Percentiles rank a stretch among this genome's conserved stretches.
These are phyloP conservation scores for Drosophila willistoni DNA, from an alignment of 1,140 invertebrate genomes.

Conservation along the genomic window DNA sequence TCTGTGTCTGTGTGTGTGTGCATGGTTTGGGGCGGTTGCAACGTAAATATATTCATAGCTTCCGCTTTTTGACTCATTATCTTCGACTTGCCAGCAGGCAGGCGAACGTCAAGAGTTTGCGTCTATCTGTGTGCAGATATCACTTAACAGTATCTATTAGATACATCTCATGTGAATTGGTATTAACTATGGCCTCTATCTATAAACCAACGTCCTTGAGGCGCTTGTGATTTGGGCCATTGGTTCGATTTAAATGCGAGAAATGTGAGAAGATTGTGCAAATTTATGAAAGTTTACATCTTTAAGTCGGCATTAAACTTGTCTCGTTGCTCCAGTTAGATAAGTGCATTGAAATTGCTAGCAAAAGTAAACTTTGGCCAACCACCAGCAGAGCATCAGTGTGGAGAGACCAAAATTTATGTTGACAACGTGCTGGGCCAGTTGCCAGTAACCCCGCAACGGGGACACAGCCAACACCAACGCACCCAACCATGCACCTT, in stretches of 20 bases:
- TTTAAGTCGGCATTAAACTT: conserved; percentile 18
- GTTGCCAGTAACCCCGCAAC: conserved; percentile 23
- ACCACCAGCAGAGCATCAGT: conserved; percentile 44
- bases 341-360: conserved; percentile 73
- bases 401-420: conserved; percentile 61
- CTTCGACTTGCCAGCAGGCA: conserved; percentile 41
- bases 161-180: conserved; percentile 12
- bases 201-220: not conserved
- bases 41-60: conserved; percentile 71
- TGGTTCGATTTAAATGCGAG: not conserved
- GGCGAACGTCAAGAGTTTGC: not conserved
- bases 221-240: not conserved
- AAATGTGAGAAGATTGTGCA: not conserved
- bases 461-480: not conserved
- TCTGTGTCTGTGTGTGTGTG: conserved; percentile 14
- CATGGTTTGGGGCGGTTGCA: conserved; percentile 3
- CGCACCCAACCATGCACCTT: conserved; percentile 25
- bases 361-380: conserved; percentile 62
- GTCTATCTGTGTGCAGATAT: not conserved
- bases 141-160: conserved; percentile 24
- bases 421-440: conserved; percentile 73
- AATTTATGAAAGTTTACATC: conserved; percentile 3
- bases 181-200: not conserved
- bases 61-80: conserved; percentile 71
- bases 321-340: conserved; percentile 48